Conservation (phyloP, 2,888 invertebrate genomes). For the Meteorus colon region DNA sequence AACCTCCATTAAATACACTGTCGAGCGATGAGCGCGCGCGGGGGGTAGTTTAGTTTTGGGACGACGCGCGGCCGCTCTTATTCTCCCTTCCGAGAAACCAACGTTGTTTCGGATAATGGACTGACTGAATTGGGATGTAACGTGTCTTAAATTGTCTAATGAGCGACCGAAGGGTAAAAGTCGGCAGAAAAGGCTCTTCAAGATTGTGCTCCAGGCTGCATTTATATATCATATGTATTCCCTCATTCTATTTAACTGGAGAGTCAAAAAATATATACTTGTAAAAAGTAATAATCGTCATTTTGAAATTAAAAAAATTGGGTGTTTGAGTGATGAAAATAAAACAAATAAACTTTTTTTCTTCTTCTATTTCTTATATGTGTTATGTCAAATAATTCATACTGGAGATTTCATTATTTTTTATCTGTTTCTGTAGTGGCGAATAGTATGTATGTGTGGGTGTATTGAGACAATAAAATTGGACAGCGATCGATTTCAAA, state of each 20-base stretch:
- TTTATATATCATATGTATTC: slow-evolving; percentile 16
- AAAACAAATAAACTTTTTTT: no score
- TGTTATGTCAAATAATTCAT: slow-evolving; percentile 2
- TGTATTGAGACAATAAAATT: slow-evolving; percentile 49
- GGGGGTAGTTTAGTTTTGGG: slow-evolving; percentile 36
- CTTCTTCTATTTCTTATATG: background rate
- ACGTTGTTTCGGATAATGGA: slow-evolving; percentile 65
- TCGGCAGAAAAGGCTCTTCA: slow-evolving; percentile 19
- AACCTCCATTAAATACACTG: slow-evolving; percentile 51
- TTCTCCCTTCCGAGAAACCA: slow-evolving; percentile 64
- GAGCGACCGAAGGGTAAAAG: slow-evolving; percentile 65
- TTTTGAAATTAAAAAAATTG: background rate
- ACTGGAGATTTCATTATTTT: background rate
- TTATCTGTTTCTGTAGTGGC: background rate
- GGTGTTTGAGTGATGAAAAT: background rate
- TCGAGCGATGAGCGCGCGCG: slow-evolving; percentile 45
- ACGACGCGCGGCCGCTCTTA: slow-evolving; percentile 37
- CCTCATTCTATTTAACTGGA: background rate
- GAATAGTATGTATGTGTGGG: slow-evolving; percentile 7
- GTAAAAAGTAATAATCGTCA: background rate
- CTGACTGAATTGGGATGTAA: slow-evolving; percentile 68
- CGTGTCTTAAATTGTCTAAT: slow-evolving; percentile 72
- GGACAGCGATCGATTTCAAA: slow-evolving; percentile 69
- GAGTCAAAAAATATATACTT: slow-evolving; percentile 4
- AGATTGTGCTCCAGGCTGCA: slow-evolving; percentile 18